Evolutionary conservation across 2,888 invertebrate genomes (phyloP), one percentile per base, ranked within the genome.

Genomic region (Pocota personata): DNA sequence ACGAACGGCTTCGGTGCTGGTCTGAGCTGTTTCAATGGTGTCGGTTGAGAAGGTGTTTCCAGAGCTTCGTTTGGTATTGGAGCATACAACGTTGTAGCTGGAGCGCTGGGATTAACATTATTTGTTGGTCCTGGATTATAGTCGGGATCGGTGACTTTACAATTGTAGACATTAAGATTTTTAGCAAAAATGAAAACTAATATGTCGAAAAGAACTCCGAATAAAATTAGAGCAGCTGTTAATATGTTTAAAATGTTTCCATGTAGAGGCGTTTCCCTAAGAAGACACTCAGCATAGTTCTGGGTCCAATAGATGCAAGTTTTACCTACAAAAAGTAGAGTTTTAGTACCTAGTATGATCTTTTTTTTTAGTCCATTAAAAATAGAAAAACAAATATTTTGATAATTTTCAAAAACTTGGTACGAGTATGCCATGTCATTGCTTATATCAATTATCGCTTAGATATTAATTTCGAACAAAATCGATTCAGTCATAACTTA

Each of bases 221-320:
- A 76, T 1, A 91, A 66, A 1, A 94, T 91, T 0, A 94, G 89
- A 3, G 90, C 88, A 10, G 93, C 91, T 0, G 94, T 93, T 5
- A 93, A 64, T n/a, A 93, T 93, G 73, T 93, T 93, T 27, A 94
- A 64, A 40, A 93, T 93, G 77, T 93, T 91, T 37, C 93, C 94
- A 82, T 94, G 93, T 4, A 90, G 89, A 0, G 91, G 91, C 0
- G 93, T 91, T 76, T 93, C 91, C n/a, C 94, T 92, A 3, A 94
- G 90, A 72, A 92, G 91, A 62, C 94, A 94, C 0, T 90, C 89
- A 0, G 89, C 88, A 32, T 90, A 90, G 67, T 92, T 90, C 24
- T 89, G 89, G 4, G 93, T 93, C 93, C 93, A 93, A 58, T 93
- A 93, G 43, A 92, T 90, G 75, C 94, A 94, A 1, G 93, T 93